These are phyloP conservation scores for Drosophila parabipectinata DNA, from an alignment of 1,140 invertebrate species.

Conservation along the genomic window DNA sequence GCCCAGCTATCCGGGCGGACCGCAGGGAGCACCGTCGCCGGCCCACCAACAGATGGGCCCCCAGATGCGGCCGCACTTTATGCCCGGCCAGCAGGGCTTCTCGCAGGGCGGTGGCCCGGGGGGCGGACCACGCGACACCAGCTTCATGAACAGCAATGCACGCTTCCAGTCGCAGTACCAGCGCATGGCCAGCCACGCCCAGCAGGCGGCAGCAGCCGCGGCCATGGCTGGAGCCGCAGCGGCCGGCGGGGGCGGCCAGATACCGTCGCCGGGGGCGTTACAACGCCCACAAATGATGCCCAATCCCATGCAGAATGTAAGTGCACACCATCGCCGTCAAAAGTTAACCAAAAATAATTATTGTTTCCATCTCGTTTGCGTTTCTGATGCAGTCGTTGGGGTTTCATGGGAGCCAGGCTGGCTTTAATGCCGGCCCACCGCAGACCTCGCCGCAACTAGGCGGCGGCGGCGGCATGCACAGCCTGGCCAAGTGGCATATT, in stretches of 20 bases:
- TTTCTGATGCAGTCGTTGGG: slow-evolving; percentile 70
- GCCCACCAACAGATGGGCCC: slow-evolving; percentile 77
- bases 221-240: slow-evolving; percentile 68
- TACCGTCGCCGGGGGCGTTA: slow-evolving; percentile 74
- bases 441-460: slow-evolving; percentile 71
- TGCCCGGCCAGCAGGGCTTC: slow-evolving; percentile 78
- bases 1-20: slow-evolving; percentile 80
- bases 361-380: not conserved
- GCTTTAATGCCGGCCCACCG: slow-evolving; percentile 80
- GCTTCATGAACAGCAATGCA: slow-evolving; percentile 77
- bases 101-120: slow-evolving; percentile 73
- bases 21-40: slow-evolving; percentile 75
- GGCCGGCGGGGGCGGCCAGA: slow-evolving; percentile 67
- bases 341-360: not conserved
- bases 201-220: slow-evolving; percentile 75
- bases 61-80: slow-evolving; percentile 83
- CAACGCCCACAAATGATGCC: slow-evolving; percentile 77
- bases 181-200: slow-evolving; percentile 80
- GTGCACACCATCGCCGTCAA: not conserved
- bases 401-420: slow-evolving; percentile 83
- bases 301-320: slow-evolving; percentile 83
- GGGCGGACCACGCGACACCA: slow-evolving; percentile 69
- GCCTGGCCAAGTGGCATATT: slow-evolving; percentile 87
- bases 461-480: slow-evolving; percentile 70
- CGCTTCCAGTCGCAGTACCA: slow-evolving; percentile 80